phyloP scores from a whole-genome alignment of 2,888 invertebrate genomes.

The Mesoligia furuncula region DNA sequence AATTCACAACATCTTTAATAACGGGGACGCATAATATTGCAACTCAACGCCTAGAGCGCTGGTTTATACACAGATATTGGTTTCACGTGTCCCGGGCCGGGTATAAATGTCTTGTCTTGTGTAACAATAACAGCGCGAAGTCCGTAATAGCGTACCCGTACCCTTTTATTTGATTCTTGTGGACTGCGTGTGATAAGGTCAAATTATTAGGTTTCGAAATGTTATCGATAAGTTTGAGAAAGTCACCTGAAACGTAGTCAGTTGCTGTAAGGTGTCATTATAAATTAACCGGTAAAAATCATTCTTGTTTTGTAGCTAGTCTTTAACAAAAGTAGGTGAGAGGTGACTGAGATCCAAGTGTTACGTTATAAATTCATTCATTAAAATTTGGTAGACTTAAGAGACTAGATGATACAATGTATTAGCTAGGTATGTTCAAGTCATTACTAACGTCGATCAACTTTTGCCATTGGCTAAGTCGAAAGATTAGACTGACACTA shows the following conservation, averaged over 20 bases:
- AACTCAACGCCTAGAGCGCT: too few species aligned
- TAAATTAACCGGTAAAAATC: not conserved
- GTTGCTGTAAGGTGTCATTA: not conserved
- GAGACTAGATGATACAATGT: not conserved
- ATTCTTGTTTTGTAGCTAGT: not conserved
- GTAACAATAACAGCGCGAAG: slow-evolving; percentile 40
- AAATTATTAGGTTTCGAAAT: not conserved
- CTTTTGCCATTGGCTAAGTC: not conserved
- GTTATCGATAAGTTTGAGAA: too few species aligned
- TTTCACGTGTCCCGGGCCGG: slow-evolving; percentile 23
- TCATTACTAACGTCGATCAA: not conserved
- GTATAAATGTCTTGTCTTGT: slow-evolving; percentile 44
- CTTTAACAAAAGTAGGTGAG: not conserved
- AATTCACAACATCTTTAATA: too few species aligned
- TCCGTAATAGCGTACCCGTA: slow-evolving; percentile 33
- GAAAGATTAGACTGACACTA: not conserved
- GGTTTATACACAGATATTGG: too few species aligned
- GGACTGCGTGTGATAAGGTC: not conserved
- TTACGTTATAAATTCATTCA: not conserved
- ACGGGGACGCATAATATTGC: too few species aligned
- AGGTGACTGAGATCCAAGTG: not conserved
- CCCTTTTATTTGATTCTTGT: slow-evolving; percentile 26
- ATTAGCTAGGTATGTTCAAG: not conserved
- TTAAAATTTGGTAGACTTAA: not conserved
- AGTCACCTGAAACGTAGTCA: not conserved